These are phyloP conservation scores for Scarus forsteni DNA, from an alignment of 2,797 vertebrate species.

Conservation along the genomic window DNA sequence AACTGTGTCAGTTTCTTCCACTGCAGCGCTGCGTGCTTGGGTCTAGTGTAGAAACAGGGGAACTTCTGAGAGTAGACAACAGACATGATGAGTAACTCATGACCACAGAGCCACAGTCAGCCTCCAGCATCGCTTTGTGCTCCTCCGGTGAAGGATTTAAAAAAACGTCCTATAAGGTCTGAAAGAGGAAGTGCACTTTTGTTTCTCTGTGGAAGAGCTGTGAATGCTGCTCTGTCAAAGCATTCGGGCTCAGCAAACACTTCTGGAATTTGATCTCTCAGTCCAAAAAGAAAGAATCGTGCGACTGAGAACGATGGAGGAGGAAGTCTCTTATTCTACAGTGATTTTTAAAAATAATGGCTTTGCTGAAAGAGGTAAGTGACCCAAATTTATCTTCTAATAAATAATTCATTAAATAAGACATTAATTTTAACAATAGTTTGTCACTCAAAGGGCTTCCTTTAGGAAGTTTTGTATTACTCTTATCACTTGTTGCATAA, in stretches of 20 bases:
- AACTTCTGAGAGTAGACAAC: background rate
- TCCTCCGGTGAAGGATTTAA: accelerated
- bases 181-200: slow-evolving; percentile 15
- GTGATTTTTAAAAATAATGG: slow-evolving; percentile 22
- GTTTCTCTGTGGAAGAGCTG: background rate
- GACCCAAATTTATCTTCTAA: background rate
- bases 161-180: too few relatives aligned
- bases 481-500: too few relatives aligned
- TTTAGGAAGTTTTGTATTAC: too few relatives aligned
- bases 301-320: slow-evolving; percentile 34
- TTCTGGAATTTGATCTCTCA: background rate
- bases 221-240: background rate
- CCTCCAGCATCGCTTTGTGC: background rate
- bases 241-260: accelerated
- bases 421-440: background rate
- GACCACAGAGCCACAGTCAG: background rate
- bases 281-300: background rate
- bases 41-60: background rate
- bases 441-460: too few relatives aligned
- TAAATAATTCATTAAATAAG: too few relatives aligned
- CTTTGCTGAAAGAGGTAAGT: slow-evolving; percentile 16
- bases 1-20: background rate
- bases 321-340: slow-evolving; percentile 38
- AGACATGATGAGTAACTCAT: background rate
- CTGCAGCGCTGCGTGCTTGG: background rate